Evolutionary conservation across 2,888 invertebrate genomes (phyloP).

Genomic region (Pseudococcus jackbeardsleyi): DNA sequence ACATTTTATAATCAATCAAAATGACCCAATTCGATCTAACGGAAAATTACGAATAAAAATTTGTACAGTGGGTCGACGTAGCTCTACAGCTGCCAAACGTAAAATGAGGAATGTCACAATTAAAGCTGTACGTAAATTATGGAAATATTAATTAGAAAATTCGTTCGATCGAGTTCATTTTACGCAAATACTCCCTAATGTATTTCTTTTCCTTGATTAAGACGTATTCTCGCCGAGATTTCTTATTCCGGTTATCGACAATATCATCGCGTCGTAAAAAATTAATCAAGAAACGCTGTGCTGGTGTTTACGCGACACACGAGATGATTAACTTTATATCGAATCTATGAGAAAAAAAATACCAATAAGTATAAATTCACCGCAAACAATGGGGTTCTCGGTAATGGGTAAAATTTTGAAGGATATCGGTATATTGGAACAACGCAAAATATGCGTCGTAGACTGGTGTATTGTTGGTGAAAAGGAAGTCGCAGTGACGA

Average conservation of each 20-base stretch:
- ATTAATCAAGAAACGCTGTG: background rate
- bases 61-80: slow-evolving; percentile 12
- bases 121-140: slow-evolving; percentile 1
- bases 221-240: background rate
- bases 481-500: slow-evolving; percentile 39
- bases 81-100: background rate
- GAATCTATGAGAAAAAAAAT: background rate
- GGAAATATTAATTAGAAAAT: slow-evolving; percentile 40
- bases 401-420: background rate
- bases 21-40: slow-evolving; percentile 24
- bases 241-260: slow-evolving; percentile 12
- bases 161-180: slow-evolving; percentile 11
- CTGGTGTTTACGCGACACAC: background rate
- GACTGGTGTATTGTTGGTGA: background rate
- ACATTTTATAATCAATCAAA: slow-evolving; percentile 16
- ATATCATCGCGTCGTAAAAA: background rate
- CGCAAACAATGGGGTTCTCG: slow-evolving; percentile 4
- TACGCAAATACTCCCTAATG: background rate
- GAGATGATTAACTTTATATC: background rate
- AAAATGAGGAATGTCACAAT: slow-evolving; percentile 22
- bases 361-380: background rate
- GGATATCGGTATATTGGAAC: slow-evolving; percentile 13
- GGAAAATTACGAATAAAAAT: slow-evolving; percentile 37
- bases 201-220: background rate
- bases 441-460: background rate